phyloP scores from a whole-genome alignment of 30 jellyfish, hydroid and myxozoan genomes.

The Euphysa ruthae region DNA sequence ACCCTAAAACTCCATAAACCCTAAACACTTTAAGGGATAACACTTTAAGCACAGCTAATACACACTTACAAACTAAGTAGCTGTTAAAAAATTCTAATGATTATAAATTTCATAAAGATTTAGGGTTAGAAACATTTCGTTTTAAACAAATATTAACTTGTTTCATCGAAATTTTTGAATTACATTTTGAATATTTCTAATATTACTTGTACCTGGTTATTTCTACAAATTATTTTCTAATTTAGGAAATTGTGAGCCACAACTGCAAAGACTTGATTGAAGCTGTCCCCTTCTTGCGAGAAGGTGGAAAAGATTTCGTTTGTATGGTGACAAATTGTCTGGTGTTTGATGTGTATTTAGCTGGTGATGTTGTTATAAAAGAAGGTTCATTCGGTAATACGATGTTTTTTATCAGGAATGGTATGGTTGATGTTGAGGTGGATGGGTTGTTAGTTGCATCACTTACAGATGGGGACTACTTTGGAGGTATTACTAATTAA shows the following conservation, averaged over 20 bases:
- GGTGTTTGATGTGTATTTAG: conserved; percentile 70
- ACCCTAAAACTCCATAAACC: too few relatives aligned
- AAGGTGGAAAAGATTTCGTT: conserved; percentile 71
- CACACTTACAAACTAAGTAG: too few relatives aligned
- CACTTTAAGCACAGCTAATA: too few relatives aligned
- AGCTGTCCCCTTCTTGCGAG: conserved; percentile 76
- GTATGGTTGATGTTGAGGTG: conserved; percentile 64
- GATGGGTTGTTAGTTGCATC: conserved; percentile 52
- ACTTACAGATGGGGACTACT: conserved; percentile 71
- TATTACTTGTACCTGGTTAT: too few relatives aligned
- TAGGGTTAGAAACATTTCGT: too few relatives aligned
- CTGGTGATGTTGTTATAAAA: conserved; percentile 79
- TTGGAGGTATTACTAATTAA: conserved; percentile 62
- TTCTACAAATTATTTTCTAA: too few relatives aligned
- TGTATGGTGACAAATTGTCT: conserved; percentile 43
- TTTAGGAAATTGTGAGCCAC: conserved; percentile 80
- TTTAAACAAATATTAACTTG: too few relatives aligned
- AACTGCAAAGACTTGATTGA: conserved; percentile 83
- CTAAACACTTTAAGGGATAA: too few relatives aligned
- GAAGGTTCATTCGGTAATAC: conserved; percentile 89
- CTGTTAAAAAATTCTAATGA: too few relatives aligned
- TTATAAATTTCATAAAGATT: too few relatives aligned
- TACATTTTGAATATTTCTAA: too few relatives aligned
- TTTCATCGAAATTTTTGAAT: too few relatives aligned
- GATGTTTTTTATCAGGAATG: conserved; percentile 83